Evolutionary conservation across 2,888 invertebrate species (phyloP), one percentile per base, ranked within the genome.

Genomic region (Lobophora halterata): DNA sequence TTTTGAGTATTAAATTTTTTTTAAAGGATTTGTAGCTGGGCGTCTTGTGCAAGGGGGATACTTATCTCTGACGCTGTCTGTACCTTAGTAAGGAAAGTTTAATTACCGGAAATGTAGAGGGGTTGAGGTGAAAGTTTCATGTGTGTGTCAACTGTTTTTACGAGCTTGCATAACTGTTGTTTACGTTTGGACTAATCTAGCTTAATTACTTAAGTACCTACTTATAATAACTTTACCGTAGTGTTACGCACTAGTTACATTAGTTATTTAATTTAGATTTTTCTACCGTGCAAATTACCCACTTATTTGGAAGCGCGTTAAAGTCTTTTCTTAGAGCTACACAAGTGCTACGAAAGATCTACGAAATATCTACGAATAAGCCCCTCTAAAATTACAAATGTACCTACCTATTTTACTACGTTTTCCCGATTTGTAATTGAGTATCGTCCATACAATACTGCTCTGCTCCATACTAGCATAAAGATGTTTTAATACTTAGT

Each of bases 111-210:
- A 52, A 54, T 48, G 52, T 52, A 47, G 42, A 38, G 16, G 28
- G 19, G 8, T 45, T 42, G 45, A 51, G 50, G 62, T 61, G 69
- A 71, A 71, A 72, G 70, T 68, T 28, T 55, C 50, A 58, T 58
- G 55, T 46, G 58, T 58, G 64, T 60, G 60, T 61, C 62, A 65
- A 63, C 57, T 31, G 23, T 13, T 21, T 24, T 31, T 8, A 29
- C n/a, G 31, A 20, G 23, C n/a, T 53, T 41, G 30, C 45, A 38
- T 49, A 45, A 46, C 30, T 17, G 11, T 28, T 33, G 34, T 30
- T 29, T 20, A 31, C 26, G 28, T 25, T 25, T 16, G 32, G 34
- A 29, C 32, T 32, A 30, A 30, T n/a, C n/a, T n/a, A n/a, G n/a
- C n/a, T n/a, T n/a, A n/a, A n/a, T n/a, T n/a, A n/a, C n/a, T n/a